phyloP scores from a whole-genome alignment of 2,888 invertebrate genomes.

The Erynnis tages region DNA sequence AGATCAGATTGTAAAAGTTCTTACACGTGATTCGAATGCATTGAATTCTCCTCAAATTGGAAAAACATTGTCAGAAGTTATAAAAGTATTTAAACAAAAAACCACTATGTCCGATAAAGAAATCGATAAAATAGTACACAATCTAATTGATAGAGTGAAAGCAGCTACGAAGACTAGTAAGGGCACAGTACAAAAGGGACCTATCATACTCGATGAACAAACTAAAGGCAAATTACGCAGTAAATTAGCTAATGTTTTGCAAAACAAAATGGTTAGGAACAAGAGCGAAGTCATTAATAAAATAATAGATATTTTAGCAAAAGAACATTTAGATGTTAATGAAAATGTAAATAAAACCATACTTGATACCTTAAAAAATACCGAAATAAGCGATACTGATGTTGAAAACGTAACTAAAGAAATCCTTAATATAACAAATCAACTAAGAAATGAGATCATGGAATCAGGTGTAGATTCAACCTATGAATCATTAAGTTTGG shows the following conservation, averaged over 20 bases:
- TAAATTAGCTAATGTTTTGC: not conserved
- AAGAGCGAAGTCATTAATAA: not conserved
- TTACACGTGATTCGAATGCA: not conserved
- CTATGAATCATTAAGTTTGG: not conserved
- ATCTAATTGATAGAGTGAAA: not conserved
- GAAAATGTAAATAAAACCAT: not conserved
- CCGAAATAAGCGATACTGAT: conserved; percentile 7
- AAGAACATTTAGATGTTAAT: not conserved
- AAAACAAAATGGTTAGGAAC: not conserved
- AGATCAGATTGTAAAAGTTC: not conserved
- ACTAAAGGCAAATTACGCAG: conserved; percentile 7
- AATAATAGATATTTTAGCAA: conserved; percentile 4
- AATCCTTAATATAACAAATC: conserved; percentile 8
- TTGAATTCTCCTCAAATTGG: not conserved
- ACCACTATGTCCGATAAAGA: conserved; percentile 2
- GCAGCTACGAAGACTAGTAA: not conserved
- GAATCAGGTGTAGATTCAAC: not conserved
- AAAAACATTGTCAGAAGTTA: conserved; percentile 3
- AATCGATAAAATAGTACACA: conserved; percentile 9
- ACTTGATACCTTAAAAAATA: conserved; percentile 4
- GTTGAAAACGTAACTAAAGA: conserved; percentile 3
- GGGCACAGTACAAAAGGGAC: not conserved
- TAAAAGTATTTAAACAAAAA: conserved; percentile 4
- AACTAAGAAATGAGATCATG: not conserved
- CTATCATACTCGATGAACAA: not conserved